Evolutionary conservation across 2,113 vertebrate species (phyloP), one percentile per base, ranked within the genome.

Genomic region (Sinocyclocheilus anophthalmus): DNA sequence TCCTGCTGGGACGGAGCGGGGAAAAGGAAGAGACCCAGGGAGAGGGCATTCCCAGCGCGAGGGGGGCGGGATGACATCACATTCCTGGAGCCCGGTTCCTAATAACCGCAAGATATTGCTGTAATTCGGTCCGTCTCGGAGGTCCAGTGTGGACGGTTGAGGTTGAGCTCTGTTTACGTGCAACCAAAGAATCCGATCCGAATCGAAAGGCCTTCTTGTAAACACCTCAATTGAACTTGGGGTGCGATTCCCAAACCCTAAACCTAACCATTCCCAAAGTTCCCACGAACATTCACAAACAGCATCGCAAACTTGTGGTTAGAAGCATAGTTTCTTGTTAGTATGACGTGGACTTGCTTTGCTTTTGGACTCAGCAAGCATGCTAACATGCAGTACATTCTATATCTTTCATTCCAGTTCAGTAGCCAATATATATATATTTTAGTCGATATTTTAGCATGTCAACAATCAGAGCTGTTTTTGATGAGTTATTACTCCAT

Each of bases 21-120:
- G 8, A 7, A 39, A 45, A 50, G 75, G 59, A 37, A 72, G 26
- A 73, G 85, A 76, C 26, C 57, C 45, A 75, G 76, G 85, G 84
- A 84, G 53, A 84, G 76, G 76, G 24, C 8, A 79, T 87, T 87
- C 72, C 84, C 80, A 88, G 89, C 89, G 89, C 77, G 91, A 92
- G 90, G 89, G 91, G 91, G 89, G 90, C 85, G 87, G 91, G 90
- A 93, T 93, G 94, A 94, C 94, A 95, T 94, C 94, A 94, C 92
- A 94, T 93, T 93, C 91, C 53, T 1, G 53, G 83, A 73, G 91
- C 94, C 94, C 91, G 90, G 92, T 94, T 94, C 92, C 93, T 93
- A 94, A 92, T 90, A 70, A 89, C 92, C 87, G 93, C 91, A 94
- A 94, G 92, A 92, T 90, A 92, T 92, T 88, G 92, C 42, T 76